A percentile compares a stretch with the other conserved stretches of the same genome.
phyloP scores from a whole-genome alignment of 2,888 invertebrate genomes.

The Aleiodes leptofemur region DNA sequence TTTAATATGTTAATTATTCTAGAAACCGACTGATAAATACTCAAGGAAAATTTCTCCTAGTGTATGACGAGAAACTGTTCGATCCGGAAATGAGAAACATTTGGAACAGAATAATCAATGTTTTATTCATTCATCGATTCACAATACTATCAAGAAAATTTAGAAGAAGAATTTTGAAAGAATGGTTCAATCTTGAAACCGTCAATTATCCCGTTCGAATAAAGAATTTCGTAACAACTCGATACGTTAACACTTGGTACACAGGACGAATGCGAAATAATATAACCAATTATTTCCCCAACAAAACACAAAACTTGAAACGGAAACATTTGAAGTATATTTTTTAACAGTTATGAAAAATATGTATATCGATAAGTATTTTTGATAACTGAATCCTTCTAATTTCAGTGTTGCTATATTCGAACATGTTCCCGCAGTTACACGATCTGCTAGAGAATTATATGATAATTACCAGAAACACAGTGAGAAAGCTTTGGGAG shows the following conservation, averaged over 20 bases:
- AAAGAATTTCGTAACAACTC: slow-evolving; percentile 78
- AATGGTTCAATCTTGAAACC: slow-evolving; percentile 84
- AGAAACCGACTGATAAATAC: slow-evolving; percentile 84
- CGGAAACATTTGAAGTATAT: slow-evolving; percentile 53
- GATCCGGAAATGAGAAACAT: slow-evolving; percentile 81
- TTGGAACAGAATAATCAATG: slow-evolving; percentile 87
- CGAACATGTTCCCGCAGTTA: slow-evolving; percentile 83
- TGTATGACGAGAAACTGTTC: slow-evolving; percentile 84
- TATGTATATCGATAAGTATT: not conserved
- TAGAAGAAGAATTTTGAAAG: slow-evolving; percentile 57
- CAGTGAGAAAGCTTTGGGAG: slow-evolving; percentile 74
- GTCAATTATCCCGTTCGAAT: slow-evolving; percentile 84
- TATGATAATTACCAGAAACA: slow-evolving; percentile 27
- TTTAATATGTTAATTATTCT: slow-evolving; percentile 48
- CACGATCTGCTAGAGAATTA: slow-evolving; percentile 63
- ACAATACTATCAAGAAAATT: slow-evolving; percentile 60
- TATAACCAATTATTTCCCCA: slow-evolving; percentile 70
- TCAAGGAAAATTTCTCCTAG: slow-evolving; percentile 82
- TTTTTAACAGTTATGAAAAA: not conserved
- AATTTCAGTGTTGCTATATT: slow-evolving; percentile 80
- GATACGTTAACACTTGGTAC: slow-evolving; percentile 83
- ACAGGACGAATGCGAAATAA: slow-evolving; percentile 78
- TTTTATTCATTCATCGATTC: slow-evolving; percentile 83
- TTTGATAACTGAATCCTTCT: slow-evolving; percentile 64
- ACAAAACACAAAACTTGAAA: slow-evolving; percentile 71